Base-by-base conservation (phyloP, 2,113 vertebrate species). In the Chroicocephalus ridibundus region DNA sequence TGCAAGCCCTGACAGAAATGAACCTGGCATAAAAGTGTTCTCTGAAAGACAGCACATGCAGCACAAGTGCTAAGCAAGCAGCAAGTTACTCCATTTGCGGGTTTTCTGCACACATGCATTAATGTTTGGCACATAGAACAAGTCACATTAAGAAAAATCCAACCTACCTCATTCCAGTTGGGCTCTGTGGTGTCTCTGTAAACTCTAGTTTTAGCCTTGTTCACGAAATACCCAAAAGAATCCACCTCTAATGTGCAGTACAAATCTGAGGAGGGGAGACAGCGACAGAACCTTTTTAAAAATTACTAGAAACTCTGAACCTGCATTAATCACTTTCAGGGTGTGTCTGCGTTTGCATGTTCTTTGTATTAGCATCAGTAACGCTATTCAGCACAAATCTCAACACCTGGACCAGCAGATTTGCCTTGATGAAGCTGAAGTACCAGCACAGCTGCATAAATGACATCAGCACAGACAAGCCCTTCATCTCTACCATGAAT, bases 181-280 rank as follows among this genome's bases (percentile, higher is more conserved):
- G 99, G 99, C 94, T 99, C 99, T 0, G 98, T 98, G 0, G 99
- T 99, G 96, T 99, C 99, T 94, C 99, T 98, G 97, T 99, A 99
- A 76, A 99, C 99, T 2, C 99, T 98, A 0, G 99, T 99, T 97
- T 99, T 99, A 46, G 99, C 99, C 97, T 99, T 99, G 97, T 99
- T 99, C 97, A 99, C 99, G 40, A 99, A 99, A 97, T 99, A 99
- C 21, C 99, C 99, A 13, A 99, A 99, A 57, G 99, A 99, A 94
- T 99, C 99, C 96, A 99, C 99, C 96, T 99, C 99, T 82, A 99
- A 97, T 0, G 99, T 99, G 96, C 99, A 99, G 97, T 99, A 99
- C 58, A 99, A 97, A 96, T 99, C 99, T 99, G 97, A 9, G 15
- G 55, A 86, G 38, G 16, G 10, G 32, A 97, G 34, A 92, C 25